A percentile compares a stretch with the other conserved stretches of the same genome.
These are phyloP conservation scores for Lithobates sylvaticus DNA, from an alignment of 2,797 vertebrate species.

Conservation along the genomic window DNA sequence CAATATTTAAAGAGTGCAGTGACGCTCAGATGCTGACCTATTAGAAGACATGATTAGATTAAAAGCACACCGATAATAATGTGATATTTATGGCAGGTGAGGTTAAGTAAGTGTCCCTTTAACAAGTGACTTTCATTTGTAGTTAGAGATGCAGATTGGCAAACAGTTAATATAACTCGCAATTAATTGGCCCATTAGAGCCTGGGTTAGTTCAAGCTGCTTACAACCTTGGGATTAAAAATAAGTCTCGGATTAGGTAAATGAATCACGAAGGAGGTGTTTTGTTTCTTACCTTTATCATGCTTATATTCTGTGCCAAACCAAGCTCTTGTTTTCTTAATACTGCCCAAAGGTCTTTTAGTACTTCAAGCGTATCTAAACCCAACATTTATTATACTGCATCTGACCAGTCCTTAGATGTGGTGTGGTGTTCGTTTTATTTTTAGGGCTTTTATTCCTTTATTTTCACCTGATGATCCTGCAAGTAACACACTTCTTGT, in stretches of 20 bases:
- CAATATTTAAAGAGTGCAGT: no score
- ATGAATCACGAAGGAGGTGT: conserved; percentile 20
- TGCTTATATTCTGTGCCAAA: neutral
- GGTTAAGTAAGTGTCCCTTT: conserved; percentile 11
- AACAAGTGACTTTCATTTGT: neutral
- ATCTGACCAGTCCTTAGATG: no score
- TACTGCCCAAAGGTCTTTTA: no score
- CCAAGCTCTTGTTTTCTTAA: neutral
- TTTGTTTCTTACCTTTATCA: neutral
- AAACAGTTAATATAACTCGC: conserved; percentile 28
- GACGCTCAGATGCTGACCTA: no score
- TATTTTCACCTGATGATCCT: no score
- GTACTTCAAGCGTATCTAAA: no score
- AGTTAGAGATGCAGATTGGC: conserved; percentile 17
- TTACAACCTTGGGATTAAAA: conserved; percentile 46
- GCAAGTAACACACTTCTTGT: no score
- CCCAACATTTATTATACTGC: no score
- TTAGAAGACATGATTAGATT: no score
- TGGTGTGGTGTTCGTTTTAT: no score
- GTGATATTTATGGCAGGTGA: neutral
- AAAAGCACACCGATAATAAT: neutral
- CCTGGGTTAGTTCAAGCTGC: conserved; percentile 24
- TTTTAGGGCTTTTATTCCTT: no score
- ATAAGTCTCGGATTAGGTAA: conserved; percentile 33
- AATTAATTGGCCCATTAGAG: conserved; percentile 55